phyloP scores from a whole-genome alignment of 2,888 invertebrate genomes.

The Metellina segmentata region DNA sequence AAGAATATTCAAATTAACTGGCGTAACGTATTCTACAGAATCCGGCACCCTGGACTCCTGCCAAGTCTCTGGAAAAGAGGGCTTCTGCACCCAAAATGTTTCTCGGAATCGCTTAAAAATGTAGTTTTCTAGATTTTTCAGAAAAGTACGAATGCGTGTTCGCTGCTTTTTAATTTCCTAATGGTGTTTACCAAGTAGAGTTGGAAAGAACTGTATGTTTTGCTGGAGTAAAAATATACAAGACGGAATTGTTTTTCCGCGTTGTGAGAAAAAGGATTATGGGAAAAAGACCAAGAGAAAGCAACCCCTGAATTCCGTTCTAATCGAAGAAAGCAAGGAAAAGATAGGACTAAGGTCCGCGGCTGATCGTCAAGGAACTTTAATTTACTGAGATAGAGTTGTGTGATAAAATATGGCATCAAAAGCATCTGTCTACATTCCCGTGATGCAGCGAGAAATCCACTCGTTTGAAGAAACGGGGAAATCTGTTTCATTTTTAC shows the following conservation, averaged over 20 bases:
- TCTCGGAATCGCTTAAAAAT: background rate
- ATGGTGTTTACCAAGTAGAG: background rate
- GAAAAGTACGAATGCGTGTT: background rate
- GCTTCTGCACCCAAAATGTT: background rate
- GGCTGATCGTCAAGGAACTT: background rate
- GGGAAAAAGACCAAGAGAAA: background rate
- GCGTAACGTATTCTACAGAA: background rate
- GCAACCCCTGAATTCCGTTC: background rate
- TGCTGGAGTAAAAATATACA: background rate
- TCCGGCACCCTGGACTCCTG: background rate
- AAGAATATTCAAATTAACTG: background rate
- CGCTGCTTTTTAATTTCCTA: background rate
- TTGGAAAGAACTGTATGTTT: background rate
- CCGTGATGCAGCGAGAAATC: background rate
- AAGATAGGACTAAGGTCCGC: background rate
- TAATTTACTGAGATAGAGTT: constrained; percentile 5
- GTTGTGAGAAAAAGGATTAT: background rate
- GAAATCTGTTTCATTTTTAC: background rate
- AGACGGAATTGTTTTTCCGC: background rate
- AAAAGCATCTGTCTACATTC: constrained; percentile 30
- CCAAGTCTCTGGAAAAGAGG: background rate
- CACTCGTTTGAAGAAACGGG: background rate
- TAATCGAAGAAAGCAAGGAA: background rate
- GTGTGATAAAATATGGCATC: constrained; percentile 43
- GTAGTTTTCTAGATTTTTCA: background rate